A percentile compares a stretch with the other conserved stretches of the same genome.
These are phyloP conservation scores for Varanus komodoensis DNA, from an alignment of 2,113 vertebrate species.

Conservation along the genomic window DNA sequence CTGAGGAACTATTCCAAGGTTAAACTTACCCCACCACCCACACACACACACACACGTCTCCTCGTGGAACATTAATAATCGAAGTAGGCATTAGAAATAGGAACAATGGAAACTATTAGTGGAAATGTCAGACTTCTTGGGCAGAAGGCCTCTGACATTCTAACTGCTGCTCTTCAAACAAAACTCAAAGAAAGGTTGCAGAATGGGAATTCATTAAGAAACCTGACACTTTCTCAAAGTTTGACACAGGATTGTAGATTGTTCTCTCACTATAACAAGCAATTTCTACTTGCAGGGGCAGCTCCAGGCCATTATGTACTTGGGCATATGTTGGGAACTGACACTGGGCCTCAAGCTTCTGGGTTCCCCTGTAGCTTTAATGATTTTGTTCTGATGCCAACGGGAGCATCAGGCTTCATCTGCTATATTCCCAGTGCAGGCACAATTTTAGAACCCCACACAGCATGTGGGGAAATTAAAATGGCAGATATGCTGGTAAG, in stretches of 20 bases:
- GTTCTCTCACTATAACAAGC: not conserved
- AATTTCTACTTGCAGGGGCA: too few species aligned
- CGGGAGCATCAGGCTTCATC: not conserved
- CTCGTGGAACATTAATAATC: not conserved
- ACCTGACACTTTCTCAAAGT: not conserved
- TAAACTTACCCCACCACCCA: not conserved
- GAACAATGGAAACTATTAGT: not conserved
- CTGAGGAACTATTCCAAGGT: not conserved
- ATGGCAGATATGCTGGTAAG: not conserved
- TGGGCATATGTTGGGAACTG: too few species aligned
- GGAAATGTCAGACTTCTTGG: not conserved
- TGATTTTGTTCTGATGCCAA: too few species aligned
- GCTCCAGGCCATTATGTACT: too few species aligned
- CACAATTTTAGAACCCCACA: not conserved
- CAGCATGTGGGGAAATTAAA: not conserved
- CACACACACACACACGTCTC: not conserved
- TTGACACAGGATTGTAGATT: not conserved
- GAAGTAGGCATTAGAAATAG: not conserved
- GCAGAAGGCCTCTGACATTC: not conserved
- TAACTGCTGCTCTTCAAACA: not conserved
- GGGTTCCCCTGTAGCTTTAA: too few species aligned
- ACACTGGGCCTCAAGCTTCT: too few species aligned
- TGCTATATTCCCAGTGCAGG: not conserved
- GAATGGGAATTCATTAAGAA: not conserved
- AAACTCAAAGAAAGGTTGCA: not conserved